These are phyloP conservation scores for Microcebus tavaratra DNA, from an alignment of 2,113 vertebrate genomes.

Conservation along the genomic window DNA sequence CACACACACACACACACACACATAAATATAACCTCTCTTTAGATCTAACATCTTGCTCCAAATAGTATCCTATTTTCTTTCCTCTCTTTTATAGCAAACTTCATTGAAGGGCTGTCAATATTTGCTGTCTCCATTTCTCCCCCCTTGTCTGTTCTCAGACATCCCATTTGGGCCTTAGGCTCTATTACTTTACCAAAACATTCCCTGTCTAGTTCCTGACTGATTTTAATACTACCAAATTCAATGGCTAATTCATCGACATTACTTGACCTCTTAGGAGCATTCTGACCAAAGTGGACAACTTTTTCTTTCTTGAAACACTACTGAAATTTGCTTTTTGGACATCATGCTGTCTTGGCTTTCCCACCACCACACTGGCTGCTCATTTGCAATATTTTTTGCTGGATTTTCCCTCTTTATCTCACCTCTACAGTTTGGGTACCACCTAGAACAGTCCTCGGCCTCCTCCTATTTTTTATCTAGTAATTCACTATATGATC, in stretches of 20 bases:
- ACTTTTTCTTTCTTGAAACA: background rate
- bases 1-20: background rate
- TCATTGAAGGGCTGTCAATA: background rate
- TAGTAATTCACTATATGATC: background rate
- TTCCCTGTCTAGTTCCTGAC: too few species aligned
- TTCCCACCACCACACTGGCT: background rate
- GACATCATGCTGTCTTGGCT: background rate
- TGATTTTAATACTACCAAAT: background rate
- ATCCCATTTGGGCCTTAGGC: background rate
- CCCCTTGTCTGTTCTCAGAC: background rate
- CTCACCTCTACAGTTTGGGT: background rate
- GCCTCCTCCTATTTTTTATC: background rate
- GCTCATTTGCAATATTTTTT: background rate
- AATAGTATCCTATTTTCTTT: background rate
- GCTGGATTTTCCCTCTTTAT: background rate
- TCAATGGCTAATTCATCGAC: background rate
- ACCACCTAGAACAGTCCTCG: background rate
- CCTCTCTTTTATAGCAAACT: background rate
- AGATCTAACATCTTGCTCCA: background rate
- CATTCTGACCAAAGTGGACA: background rate
- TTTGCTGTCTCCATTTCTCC: background rate
- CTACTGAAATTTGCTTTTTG: background rate
- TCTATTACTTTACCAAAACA: background rate
- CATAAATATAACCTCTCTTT: background rate
- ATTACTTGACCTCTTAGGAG: background rate